phyloP scores from a whole-genome alignment of 2,888 invertebrate genomes.

The Eumacrocentrus americanus region DNA sequence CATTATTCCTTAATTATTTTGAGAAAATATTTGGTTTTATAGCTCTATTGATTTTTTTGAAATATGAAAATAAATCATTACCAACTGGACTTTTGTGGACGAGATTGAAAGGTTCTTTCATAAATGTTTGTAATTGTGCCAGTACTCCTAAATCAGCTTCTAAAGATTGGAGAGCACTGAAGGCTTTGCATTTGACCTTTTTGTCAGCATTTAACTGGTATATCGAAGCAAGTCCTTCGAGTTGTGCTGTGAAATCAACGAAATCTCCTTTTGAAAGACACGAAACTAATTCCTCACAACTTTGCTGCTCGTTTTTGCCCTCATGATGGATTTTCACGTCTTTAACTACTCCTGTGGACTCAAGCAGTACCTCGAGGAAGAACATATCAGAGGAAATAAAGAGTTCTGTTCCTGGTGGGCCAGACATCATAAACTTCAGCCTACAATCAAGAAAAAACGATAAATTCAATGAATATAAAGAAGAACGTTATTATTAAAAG shows the following conservation, averaged over 20 bases:
- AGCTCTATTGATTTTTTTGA: neutral
- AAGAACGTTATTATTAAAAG: slow-evolving; percentile 24
- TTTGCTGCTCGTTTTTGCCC: slow-evolving; percentile 77
- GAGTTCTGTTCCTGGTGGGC: slow-evolving; percentile 78
- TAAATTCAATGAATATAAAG: neutral
- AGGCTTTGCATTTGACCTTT: slow-evolving; percentile 92
- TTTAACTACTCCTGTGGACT: slow-evolving; percentile 81
- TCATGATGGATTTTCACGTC: slow-evolving; percentile 94
- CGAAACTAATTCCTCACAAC: slow-evolving; percentile 86
- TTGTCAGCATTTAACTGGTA: slow-evolving; percentile 95
- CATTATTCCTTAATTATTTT: neutral
- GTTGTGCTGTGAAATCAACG: slow-evolving; percentile 87
- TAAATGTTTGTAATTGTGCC: slow-evolving; percentile 77
- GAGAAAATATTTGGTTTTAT: too few species aligned
- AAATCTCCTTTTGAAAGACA: slow-evolving; percentile 87
- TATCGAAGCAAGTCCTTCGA: slow-evolving; percentile 90
- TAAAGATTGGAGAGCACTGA: slow-evolving; percentile 87
- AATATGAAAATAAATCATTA: slow-evolving; percentile 47
- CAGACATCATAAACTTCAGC: slow-evolving; percentile 86
- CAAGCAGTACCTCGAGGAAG: slow-evolving; percentile 88
- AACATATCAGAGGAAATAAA: slow-evolving; percentile 98
- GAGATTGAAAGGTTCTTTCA: slow-evolving; percentile 75
- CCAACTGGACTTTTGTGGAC: slow-evolving; percentile 91
- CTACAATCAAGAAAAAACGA: slow-evolving; percentile 57
- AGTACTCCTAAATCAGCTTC: slow-evolving; percentile 87